A percentile compares a stretch with the other conserved stretches of the same genome.
Evolutionary conservation across 2,113 vertebrate genomes (phyloP).

Genomic region (Prunella fulvescens): DNA sequence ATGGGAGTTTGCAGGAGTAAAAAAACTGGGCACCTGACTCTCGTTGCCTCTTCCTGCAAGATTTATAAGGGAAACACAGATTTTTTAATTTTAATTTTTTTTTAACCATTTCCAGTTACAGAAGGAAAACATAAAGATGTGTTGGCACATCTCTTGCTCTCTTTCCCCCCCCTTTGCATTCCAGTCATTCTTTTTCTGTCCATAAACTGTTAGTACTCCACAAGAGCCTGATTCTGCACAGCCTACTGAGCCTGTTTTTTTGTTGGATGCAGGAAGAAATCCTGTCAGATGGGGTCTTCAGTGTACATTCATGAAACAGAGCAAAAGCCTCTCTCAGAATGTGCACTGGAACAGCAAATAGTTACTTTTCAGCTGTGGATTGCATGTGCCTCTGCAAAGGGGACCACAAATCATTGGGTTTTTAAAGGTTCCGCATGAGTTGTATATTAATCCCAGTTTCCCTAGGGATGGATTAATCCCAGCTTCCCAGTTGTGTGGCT

Average conservation of each 20-base stretch:
- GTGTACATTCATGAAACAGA: neutral
- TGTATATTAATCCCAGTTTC: conserved; percentile 57
- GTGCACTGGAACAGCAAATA: neutral
- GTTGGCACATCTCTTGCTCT: conserved; percentile 10
- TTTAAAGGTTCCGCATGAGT: conserved; percentile 56
- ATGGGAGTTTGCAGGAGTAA: neutral
- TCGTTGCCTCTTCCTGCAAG: neutral
- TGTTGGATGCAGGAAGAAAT: neutral
- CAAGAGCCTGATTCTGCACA: conserved; percentile 28
- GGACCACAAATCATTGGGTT: conserved; percentile 37
- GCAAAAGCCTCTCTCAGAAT: neutral
- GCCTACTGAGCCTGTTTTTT: neutral
- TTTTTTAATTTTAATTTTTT: neutral
- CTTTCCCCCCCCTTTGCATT: neutral
- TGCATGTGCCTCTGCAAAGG: conserved; percentile 35
- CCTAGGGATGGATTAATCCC: conserved; percentile 35
- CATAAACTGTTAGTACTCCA: conserved; percentile 13
- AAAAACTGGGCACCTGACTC: neutral
- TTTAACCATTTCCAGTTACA: conserved; percentile 30
- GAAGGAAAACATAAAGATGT: conserved; percentile 44
- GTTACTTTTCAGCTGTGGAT: conserved; percentile 41
- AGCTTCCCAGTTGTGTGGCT: conserved; percentile 44
- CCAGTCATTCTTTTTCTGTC: conserved; percentile 55
- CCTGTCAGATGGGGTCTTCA: conserved; percentile 34
- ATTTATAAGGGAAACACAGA: neutral